Conservation (phyloP, 1,140 invertebrate species). For the Asobara japonica region DNA sequence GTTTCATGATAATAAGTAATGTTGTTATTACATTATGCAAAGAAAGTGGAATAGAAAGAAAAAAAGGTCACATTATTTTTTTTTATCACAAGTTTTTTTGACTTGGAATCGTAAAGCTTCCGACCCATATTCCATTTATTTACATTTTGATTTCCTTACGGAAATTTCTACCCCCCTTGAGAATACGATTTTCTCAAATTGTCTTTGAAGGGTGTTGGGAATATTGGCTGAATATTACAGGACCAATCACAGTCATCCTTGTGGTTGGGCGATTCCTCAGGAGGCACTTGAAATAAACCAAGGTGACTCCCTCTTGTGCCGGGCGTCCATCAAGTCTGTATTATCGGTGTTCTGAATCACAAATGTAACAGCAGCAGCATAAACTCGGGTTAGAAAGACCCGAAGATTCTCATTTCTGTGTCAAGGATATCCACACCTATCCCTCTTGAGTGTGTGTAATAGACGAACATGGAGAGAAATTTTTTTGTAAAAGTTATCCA, state of each 20-base stretch:
- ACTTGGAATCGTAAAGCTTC: too few relatives aligned
- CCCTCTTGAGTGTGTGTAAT: too few relatives aligned
- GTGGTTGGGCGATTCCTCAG: background rate
- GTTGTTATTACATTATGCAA: too few relatives aligned
- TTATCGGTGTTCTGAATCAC: background rate
- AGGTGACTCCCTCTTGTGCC: background rate
- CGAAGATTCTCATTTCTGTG: background rate
- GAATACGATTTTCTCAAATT: background rate
- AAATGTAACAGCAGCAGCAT: background rate
- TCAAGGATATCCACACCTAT: background rate
- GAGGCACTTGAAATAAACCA: constrained; percentile 6
- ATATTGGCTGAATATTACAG: background rate
- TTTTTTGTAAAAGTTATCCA: too few relatives aligned
- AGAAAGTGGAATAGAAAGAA: too few relatives aligned
- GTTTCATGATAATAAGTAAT: too few relatives aligned
- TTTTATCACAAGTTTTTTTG: too few relatives aligned
- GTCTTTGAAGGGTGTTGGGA: background rate
- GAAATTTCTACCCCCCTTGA: too few relatives aligned
- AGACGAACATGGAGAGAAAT: too few relatives aligned
- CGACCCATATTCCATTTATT: too few relatives aligned
- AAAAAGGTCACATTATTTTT: too few relatives aligned
- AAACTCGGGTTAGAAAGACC: constrained; percentile 5
- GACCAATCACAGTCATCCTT: background rate
- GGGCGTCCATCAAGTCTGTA: background rate
- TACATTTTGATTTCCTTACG: too few relatives aligned